phyloP scores from a whole-genome alignment of 2,797 vertebrate genomes.

The Lophura swinhoii region DNA sequence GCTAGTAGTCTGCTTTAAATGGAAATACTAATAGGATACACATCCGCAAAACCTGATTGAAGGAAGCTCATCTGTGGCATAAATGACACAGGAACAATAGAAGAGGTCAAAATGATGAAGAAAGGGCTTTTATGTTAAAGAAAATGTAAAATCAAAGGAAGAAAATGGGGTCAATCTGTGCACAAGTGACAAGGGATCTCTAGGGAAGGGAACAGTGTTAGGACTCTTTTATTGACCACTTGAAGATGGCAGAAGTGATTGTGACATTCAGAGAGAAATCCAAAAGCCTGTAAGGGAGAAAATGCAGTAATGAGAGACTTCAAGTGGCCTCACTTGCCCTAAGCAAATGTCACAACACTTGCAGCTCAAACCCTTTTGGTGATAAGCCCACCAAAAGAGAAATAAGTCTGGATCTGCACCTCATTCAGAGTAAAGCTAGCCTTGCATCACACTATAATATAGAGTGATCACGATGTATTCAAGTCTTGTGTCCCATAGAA shows the following conservation, averaged over 20 bases:
- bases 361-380: background rate
- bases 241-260: slow-evolving; percentile 33
- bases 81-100: slow-evolving; percentile 34
- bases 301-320: background rate
- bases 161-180: slow-evolving; percentile 46
- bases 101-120: background rate
- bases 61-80: slow-evolving; percentile 1
- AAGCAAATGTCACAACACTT: background rate
- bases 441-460: too few relatives aligned
- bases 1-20: slow-evolving; percentile 1
- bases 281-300: background rate
- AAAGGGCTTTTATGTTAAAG: slow-evolving; percentile 19
- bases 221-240: slow-evolving; percentile 41
- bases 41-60: background rate
- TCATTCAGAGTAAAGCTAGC: background rate
- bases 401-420: background rate
- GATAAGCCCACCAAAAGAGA: background rate
- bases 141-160: slow-evolving; percentile 49
- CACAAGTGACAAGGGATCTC: slow-evolving; percentile 43
- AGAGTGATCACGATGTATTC: background rate
- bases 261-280: slow-evolving; percentile 1
- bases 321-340: accelerated
- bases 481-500: background rate
- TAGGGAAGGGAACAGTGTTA: background rate
- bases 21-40: background rate